phyloP scores from a whole-genome alignment of 1,140 invertebrate species.

The Tigriopus japonicus region DNA sequence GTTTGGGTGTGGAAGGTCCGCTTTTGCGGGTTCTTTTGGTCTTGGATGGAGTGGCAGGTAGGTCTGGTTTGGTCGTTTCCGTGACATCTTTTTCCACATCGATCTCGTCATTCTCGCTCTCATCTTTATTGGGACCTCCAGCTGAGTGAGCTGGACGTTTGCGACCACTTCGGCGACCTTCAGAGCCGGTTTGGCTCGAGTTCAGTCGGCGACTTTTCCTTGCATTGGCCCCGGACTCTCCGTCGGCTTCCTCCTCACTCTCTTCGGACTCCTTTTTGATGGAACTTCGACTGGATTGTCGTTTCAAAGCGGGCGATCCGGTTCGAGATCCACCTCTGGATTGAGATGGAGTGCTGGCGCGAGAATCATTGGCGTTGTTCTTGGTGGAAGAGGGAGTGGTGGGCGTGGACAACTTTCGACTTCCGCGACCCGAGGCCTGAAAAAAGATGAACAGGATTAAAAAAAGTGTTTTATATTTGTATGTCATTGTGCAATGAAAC shows the following conservation, averaged over 20 bases:
- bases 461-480: too few relatives aligned
- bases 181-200: background rate
- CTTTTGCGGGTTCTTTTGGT: background rate
- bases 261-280: constrained; percentile 3
- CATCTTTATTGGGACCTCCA: background rate
- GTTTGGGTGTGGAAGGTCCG: background rate
- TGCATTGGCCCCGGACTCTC: too few relatives aligned
- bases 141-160: background rate
- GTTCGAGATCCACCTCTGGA: background rate
- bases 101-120: constrained; percentile 8
- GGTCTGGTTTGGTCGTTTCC: background rate
- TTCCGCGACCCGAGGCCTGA: too few relatives aligned
- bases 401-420: too few relatives aligned
- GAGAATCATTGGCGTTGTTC: background rate
- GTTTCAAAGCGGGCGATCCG: background rate
- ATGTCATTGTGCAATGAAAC: too few relatives aligned
- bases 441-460: too few relatives aligned
- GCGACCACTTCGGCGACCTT: background rate
- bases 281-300: background rate
- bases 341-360: background rate
- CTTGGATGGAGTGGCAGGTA: background rate
- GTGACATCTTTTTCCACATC: constrained; percentile 4
- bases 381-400: too few relatives aligned
- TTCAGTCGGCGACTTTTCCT: background rate
- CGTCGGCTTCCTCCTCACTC: background rate